Base-by-base conservation (phyloP, 2,113 vertebrate species). In the Corynorhinus townsendii region DNA sequence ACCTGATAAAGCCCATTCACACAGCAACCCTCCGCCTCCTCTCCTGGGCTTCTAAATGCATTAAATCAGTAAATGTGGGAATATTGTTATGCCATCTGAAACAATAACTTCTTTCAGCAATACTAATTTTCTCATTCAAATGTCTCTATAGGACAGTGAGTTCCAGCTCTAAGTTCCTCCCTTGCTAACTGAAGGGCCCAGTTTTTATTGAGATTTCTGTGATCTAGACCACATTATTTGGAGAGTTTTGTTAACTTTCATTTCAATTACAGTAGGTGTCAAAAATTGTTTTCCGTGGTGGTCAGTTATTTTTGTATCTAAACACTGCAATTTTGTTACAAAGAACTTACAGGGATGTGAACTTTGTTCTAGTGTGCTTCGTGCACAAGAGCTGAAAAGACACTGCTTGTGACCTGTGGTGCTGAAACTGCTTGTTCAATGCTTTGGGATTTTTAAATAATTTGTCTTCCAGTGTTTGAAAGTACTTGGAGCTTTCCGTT, bases 241-340 rank as follows among this genome's bases (percentile, higher is more conserved):
- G 16, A 69, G 81, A 95, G 73, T 59, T 88, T 62, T 80, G 12
- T n/a, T 40, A 11, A 84, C 62, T 90, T 82, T 79, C 82, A 97
- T 95, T 83, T 95, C 81, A 49, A 66, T 93, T 91, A 80, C 89
- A 93, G 68, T 81, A 80, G 89, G 56, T 88, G 38, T 76, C 84
- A 81, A 91, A 94, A 93, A 94, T 92, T 93, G 72, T 66, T 92
- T 95, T 95, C 49, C 12, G 3, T 7, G 2, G 43, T 33, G 88
- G 82, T 71, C 19, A 47, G 68, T 73, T 89, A 90, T 84, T 93
- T 96, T 52, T 68, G 28, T 81, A 83, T 93, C 54, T 82, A 96
- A 96, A 75, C 69, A 83, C 30, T 86, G 80, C 82, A 71, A 38
- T 93, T 96, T 86, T 69, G 9, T 85, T 91, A 79, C 64, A 71